Conservation (phyloP, 2,113 vertebrate genomes). For the Nanorana parkeri region DNA sequence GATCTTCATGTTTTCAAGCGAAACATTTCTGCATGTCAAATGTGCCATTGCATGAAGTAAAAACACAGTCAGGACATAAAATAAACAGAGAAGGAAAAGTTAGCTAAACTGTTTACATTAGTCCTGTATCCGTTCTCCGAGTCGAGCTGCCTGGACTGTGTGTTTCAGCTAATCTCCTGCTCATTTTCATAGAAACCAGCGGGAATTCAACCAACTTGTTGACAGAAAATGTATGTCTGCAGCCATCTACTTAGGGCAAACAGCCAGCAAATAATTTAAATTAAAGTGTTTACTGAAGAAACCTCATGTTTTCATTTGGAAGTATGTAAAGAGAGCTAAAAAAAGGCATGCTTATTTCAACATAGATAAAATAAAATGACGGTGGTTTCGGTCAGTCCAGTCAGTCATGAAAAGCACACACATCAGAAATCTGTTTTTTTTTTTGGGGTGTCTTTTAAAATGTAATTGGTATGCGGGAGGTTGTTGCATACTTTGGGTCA, state of each 20-base stretch:
- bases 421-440: slow-evolving; percentile 10
- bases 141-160: neutral
- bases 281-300: slow-evolving; percentile 53
- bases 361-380: slow-evolving; percentile 37
- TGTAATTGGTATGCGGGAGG: slow-evolving; percentile 35
- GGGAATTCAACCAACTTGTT: slow-evolving; percentile 37
- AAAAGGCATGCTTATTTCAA: slow-evolving; percentile 38
- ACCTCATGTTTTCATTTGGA: slow-evolving; percentile 49
- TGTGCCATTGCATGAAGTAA: slow-evolving; percentile 26
- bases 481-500: neutral
- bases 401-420: slow-evolving; percentile 30
- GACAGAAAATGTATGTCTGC: slow-evolving; percentile 7
- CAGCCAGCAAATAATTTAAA: slow-evolving; percentile 51
- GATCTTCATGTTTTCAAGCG: slow-evolving; percentile 40
- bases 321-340: slow-evolving; percentile 46
- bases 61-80: slow-evolving; percentile 48
- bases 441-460: neutral
- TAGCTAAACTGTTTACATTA: slow-evolving; percentile 51
- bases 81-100: slow-evolving; percentile 47
- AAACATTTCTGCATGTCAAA: slow-evolving; percentile 41
- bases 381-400: slow-evolving; percentile 7
- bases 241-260: neutral
- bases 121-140: neutral
- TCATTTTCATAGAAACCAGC: slow-evolving; percentile 32
- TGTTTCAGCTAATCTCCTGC: slow-evolving; percentile 16